Conservation (phyloP, 2,888 invertebrate species). For the Cantharis rufa region DNA sequence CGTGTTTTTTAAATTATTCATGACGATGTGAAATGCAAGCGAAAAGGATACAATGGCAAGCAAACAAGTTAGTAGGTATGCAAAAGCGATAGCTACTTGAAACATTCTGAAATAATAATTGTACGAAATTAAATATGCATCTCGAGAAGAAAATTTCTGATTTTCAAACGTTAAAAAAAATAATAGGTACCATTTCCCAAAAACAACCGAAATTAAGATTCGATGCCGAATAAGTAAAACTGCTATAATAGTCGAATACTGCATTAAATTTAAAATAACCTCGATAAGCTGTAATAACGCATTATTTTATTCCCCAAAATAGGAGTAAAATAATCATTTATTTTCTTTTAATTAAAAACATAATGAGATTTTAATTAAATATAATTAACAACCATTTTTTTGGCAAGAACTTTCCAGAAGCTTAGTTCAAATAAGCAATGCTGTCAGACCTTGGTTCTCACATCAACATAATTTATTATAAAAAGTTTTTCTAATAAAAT, state of each 20-base stretch:
- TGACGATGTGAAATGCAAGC: slow-evolving; percentile 1
- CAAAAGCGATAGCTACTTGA: neutral
- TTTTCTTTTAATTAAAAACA: neutral
- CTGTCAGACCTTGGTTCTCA: neutral
- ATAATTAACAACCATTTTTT: neutral
- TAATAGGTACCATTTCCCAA: neutral
- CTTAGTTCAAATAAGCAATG: neutral
- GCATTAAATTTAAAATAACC: too few species aligned
- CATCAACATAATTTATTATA: neutral
- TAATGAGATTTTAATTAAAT: neutral
- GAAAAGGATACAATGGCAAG: neutral
- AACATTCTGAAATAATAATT: neutral
- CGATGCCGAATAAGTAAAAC: neutral
- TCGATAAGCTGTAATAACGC: too few species aligned
- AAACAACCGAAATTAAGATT: neutral
- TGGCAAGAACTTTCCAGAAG: neutral
- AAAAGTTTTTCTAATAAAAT: neutral
- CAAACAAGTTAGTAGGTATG: neutral
- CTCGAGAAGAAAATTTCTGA: neutral
- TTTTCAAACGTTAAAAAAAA: neutral
- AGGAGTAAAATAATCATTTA: neutral
- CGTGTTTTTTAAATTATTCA: slow-evolving; percentile 5
- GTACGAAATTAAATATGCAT: neutral
- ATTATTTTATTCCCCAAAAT: too few species aligned
- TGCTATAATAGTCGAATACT: neutral